phyloP scores from a whole-genome alignment of 2,113 vertebrate genomes.

The Sorex fumeus region DNA sequence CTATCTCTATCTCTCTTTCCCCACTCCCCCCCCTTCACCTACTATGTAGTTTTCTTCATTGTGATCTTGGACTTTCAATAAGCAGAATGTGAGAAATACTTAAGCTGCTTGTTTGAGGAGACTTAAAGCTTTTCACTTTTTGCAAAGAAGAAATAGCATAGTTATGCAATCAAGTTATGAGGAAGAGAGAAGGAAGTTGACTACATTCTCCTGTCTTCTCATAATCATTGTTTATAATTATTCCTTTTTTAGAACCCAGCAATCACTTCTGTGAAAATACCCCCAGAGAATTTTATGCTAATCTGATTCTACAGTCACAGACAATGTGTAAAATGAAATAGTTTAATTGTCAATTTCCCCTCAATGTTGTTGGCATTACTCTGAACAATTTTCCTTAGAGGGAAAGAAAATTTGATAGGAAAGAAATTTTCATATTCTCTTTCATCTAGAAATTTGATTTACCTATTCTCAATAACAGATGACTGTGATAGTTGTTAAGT shows the following conservation, averaged over 20 bases:
- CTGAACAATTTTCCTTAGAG: not conserved
- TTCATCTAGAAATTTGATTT: too few relatives aligned
- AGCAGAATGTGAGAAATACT: too few relatives aligned
- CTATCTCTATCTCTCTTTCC: not conserved
- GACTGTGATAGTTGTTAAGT: not conserved
- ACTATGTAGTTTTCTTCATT: not conserved
- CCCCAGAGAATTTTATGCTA: not conserved
- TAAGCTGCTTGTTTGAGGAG: too few relatives aligned
- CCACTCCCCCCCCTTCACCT: not conserved
- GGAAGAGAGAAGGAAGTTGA: constrained; percentile 22
- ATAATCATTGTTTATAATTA: constrained; percentile 37
- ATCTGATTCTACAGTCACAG: not conserved
- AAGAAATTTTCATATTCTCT: too few relatives aligned
- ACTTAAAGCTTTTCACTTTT: not conserved
- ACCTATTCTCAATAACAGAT: too few relatives aligned
- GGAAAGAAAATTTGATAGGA: not conserved
- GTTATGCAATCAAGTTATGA: constrained; percentile 32
- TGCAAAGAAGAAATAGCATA: not conserved
- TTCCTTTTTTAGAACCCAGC: constrained; percentile 38
- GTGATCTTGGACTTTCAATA: too few relatives aligned
- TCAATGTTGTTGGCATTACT: not conserved
- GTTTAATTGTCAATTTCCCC: not conserved
- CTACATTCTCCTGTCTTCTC: not conserved
- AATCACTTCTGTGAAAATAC: constrained; percentile 58
- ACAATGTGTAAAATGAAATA: too few relatives aligned